phyloP scores from a whole-genome alignment of 2,888 invertebrate genomes.

The Lycophotia porphyrea region DNA sequence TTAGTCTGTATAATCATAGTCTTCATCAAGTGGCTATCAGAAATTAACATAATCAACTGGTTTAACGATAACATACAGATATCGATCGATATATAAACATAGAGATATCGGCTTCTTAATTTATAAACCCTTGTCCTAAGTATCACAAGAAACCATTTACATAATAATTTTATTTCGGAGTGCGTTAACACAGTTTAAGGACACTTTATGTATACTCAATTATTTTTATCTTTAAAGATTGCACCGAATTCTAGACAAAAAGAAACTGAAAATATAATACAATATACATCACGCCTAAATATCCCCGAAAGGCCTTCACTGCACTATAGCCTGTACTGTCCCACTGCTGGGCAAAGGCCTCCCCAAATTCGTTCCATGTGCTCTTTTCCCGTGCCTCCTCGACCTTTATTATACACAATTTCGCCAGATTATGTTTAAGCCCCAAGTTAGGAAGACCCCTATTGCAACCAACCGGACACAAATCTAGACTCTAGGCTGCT shows the following conservation, averaged over 20 bases:
- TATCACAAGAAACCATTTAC: constrained; percentile 51
- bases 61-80: constrained; percentile 39
- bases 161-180: constrained; percentile 36
- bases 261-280: neutral
- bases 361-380: too few species aligned
- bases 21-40: constrained; percentile 1
- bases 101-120: constrained; percentile 34
- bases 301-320: too few species aligned
- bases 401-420: neutral
- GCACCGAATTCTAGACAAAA: neutral
- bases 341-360: too few species aligned
- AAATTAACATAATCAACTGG: constrained; percentile 38
- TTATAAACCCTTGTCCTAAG: constrained; percentile 40
- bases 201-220: neutral
- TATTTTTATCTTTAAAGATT: neutral
- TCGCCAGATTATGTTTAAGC: neutral
- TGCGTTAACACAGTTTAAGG: constrained; percentile 5
- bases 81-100: too few species aligned
- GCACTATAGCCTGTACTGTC: too few species aligned
- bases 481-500: neutral
- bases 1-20: constrained; percentile 1
- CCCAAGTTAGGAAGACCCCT: neutral
- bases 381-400: too few species aligned
- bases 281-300: neutral
- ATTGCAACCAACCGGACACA: neutral